A percentile compares a stretch with the other conserved stretches of the same genome.
phyloP scores from a whole-genome alignment of 2,797 vertebrate genomes.

The Fratercula arctica region DNA sequence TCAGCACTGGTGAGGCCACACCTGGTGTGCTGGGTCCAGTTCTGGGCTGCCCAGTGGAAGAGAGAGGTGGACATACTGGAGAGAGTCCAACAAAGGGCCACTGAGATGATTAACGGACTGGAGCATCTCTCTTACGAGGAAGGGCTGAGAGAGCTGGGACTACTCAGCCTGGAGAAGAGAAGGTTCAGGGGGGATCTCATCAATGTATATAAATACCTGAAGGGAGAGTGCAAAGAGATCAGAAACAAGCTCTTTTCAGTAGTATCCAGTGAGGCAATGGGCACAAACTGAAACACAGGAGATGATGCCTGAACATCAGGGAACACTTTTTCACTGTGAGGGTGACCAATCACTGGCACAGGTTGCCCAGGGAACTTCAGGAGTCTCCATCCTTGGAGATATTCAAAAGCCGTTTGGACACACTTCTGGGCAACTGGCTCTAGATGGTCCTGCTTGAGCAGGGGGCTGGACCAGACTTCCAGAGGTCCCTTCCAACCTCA shows the following conservation, averaged over 20 bases:
- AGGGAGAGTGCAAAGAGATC: background rate
- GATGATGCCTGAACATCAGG: accelerated
- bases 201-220: background rate
- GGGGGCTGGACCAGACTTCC: background rate
- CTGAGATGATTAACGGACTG: background rate
- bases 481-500: background rate
- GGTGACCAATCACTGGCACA: background rate
- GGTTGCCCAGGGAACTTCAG: background rate
- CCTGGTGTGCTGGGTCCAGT: background rate
- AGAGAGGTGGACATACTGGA: background rate
- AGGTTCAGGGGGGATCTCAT: background rate
- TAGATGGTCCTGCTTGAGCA: background rate
- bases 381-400: background rate
- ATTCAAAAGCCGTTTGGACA: background rate
- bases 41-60: background rate
- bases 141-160: background rate
- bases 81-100: background rate
- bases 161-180: background rate
- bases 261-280: background rate
- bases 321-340: background rate
- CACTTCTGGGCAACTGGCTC: background rate
- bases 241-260: background rate
- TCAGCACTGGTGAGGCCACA: background rate
- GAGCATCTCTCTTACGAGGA: background rate
- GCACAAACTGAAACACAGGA: background rate